Percentiles rank a stretch among this genome's conserved stretches.
Evolutionary conservation across 2,113 vertebrate species (phyloP).

Genomic region (Percina caprodes): DNA sequence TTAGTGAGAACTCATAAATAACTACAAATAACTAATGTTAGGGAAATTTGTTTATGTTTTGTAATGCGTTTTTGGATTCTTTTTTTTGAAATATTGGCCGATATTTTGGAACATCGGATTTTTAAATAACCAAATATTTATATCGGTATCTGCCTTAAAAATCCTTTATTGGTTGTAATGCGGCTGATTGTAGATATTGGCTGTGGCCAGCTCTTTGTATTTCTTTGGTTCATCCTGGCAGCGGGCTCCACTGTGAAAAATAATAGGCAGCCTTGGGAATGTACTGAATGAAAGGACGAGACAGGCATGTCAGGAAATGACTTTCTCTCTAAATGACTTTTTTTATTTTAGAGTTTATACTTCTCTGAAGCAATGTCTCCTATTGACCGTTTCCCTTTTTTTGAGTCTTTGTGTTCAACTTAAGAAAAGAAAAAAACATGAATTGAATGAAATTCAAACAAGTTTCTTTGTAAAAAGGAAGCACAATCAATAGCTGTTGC

Average conservation of each 20-base stretch:
- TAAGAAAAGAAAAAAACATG: constrained; percentile 12
- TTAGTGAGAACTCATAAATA: too few relatives aligned
- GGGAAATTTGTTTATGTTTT: too few relatives aligned
- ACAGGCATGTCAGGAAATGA: constrained; percentile 70
- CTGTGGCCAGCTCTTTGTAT: constrained; percentile 38
- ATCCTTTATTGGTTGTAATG: neutral
- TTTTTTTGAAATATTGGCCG: too few relatives aligned
- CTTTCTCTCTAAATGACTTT: constrained; percentile 63
- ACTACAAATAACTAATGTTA: too few relatives aligned
- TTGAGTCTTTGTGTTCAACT: constrained; percentile 21
- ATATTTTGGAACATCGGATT: too few relatives aligned
- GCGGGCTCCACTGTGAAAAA: constrained; percentile 59
- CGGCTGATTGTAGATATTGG: constrained; percentile 31
- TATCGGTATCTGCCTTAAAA: too few relatives aligned
- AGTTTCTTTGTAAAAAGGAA: constrained; percentile 25
- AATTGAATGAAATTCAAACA: constrained; percentile 33
- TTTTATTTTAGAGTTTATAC: constrained; percentile 7
- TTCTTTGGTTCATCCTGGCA: constrained; percentile 50
- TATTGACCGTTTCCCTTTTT: constrained; percentile 37
- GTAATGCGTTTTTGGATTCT: too few relatives aligned
- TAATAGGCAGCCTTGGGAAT: constrained; percentile 76
- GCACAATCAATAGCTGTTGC: constrained; percentile 48
- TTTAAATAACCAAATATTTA: too few relatives aligned
- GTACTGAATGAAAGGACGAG: constrained; percentile 64
- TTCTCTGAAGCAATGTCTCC: constrained; percentile 40